A percentile compares a stretch with the other conserved stretches of the same genome.
Evolutionary conservation across 2,113 vertebrate genomes (phyloP).

Genomic region (Pachypanchax playfairii): DNA sequence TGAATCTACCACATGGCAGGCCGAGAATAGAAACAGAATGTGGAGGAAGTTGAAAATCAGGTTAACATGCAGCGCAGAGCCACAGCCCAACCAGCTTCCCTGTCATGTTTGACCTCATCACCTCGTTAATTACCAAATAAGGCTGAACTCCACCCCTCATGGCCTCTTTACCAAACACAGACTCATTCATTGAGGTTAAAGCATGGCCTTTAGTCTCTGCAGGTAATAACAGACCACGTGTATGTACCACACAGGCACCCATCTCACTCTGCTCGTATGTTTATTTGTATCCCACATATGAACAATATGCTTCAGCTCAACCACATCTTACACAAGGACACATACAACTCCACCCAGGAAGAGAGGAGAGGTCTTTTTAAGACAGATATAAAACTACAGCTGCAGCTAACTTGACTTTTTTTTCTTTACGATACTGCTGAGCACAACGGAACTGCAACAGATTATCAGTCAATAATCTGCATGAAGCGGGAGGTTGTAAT

Average conservation of each 20-base stretch:
- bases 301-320: constrained; percentile 16
- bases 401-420: constrained; percentile 2
- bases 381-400: constrained; percentile 18
- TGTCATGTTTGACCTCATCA: constrained; percentile 52
- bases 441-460: not conserved
- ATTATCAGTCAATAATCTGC: not conserved
- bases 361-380: constrained; percentile 16
- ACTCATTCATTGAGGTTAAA: constrained; percentile 39
- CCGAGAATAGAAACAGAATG: constrained; percentile 41
- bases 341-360: constrained; percentile 38
- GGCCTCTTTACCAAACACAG: constrained; percentile 17
- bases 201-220: constrained; percentile 29
- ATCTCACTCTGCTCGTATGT: constrained; percentile 22
- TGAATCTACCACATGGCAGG: constrained; percentile 29
- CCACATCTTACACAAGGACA: constrained; percentile 41
- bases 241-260: constrained; percentile 2
- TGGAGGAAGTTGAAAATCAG: constrained; percentile 46
- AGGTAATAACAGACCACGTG: constrained; percentile 58
- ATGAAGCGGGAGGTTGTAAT: constrained; percentile 14
- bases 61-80: constrained; percentile 36
- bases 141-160: constrained; percentile 9
- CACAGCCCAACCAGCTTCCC: constrained; percentile 20
- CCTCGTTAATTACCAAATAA: constrained; percentile 51
- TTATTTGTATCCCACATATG: constrained; percentile 39
- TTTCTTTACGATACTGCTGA: not conserved